Percentiles rank a stretch among this genome's conserved stretches.
Evolutionary conservation across 2,113 vertebrate genomes (phyloP).

Genomic region (Carassius carassius): DNA sequence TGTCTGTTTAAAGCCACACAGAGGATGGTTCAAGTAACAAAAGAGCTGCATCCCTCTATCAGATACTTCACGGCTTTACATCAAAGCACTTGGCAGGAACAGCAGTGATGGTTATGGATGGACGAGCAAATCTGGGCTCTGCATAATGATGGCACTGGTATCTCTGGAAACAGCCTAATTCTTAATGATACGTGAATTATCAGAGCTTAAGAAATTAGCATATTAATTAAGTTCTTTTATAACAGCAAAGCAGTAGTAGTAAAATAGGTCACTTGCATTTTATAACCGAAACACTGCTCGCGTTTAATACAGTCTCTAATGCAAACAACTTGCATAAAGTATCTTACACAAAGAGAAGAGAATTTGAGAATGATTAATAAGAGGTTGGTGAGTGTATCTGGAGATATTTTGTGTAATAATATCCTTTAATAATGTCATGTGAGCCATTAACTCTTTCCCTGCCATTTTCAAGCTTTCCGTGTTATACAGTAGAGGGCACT

Average conservation of each 20-base stretch:
- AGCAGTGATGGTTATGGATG: constrained; percentile 42
- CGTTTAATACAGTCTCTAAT: background rate
- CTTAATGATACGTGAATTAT: constrained; percentile 46
- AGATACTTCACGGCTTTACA: constrained; percentile 48
- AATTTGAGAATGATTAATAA: background rate
- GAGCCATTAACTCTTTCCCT: background rate
- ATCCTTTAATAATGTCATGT: background rate
- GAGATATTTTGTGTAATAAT: constrained; percentile 44
- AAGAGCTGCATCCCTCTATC: constrained; percentile 37
- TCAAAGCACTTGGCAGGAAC: constrained; percentile 41
- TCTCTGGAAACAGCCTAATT: constrained; percentile 31
- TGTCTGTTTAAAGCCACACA: constrained; percentile 36
- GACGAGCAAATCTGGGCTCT: constrained; percentile 27
- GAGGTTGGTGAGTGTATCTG: constrained; percentile 18
- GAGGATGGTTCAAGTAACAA: constrained; percentile 36
- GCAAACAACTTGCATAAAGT: background rate
- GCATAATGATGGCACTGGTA: constrained; percentile 31
- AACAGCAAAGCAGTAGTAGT: constrained; percentile 32
- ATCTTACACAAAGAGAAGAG: background rate
- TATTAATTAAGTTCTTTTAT: constrained; percentile 47
- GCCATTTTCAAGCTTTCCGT: too few species aligned
- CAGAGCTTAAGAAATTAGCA: constrained; percentile 43
- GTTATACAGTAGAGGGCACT: too few species aligned
- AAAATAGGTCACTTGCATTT: constrained; percentile 41
- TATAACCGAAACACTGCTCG: background rate